These are phyloP conservation scores for Lathronympha strigana DNA, from an alignment of 2,888 invertebrate genomes.

Conservation along the genomic window DNA sequence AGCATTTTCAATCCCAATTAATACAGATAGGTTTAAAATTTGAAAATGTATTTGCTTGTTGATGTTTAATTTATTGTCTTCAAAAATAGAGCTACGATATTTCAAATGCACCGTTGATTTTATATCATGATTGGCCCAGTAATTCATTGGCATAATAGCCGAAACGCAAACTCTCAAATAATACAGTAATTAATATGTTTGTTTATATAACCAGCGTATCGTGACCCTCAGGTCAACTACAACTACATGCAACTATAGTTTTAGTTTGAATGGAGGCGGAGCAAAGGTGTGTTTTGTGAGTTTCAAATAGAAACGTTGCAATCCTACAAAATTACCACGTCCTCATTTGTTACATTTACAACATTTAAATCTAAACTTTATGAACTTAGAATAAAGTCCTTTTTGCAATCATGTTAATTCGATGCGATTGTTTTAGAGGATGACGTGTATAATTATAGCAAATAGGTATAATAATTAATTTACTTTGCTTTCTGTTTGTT, in stretches of 20 bases:
- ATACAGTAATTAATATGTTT: slow-evolving; percentile 40
- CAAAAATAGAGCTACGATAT: neutral
- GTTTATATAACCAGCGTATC: neutral
- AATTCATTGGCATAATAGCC: slow-evolving; percentile 25
- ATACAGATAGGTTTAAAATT: no score
- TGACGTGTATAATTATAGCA: slow-evolving; percentile 17
- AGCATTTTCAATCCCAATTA: no score
- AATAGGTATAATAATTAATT: slow-evolving; percentile 26
- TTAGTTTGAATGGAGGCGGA: slow-evolving; percentile 4
- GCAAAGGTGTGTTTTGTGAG: slow-evolving; percentile 19
- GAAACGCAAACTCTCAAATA: slow-evolving; percentile 32
- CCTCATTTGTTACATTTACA: neutral
- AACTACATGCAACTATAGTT: neutral
- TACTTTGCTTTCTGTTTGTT: slow-evolving; percentile 1
- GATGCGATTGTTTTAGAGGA: slow-evolving; percentile 2
- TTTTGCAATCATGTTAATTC: neutral
- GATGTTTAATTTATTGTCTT: neutral
- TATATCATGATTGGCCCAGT: slow-evolving; percentile 16
- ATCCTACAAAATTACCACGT: neutral
- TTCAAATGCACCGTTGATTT: neutral
- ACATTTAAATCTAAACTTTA: neutral
- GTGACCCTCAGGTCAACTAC: neutral
- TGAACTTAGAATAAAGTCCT: no score
- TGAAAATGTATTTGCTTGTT: no score
- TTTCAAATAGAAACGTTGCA: slow-evolving; percentile 28